Evolutionary conservation across 1,140 invertebrate genomes (phyloP), one percentile per base, ranked within the genome.

Genomic region (Nylanderia fulva): DNA sequence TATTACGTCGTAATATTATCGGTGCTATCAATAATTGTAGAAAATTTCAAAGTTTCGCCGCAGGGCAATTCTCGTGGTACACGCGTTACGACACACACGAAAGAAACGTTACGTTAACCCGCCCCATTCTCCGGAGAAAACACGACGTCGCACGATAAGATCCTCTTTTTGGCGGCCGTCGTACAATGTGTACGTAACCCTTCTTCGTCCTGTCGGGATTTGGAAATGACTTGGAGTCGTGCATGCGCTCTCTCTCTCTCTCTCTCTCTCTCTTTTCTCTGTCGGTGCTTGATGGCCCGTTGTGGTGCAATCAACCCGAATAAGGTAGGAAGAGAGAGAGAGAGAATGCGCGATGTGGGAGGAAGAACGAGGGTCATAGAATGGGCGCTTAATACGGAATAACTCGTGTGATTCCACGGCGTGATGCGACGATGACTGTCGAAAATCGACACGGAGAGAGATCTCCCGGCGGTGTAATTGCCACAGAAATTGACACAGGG

Each of bases 301-400:
- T 90, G 77, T 89, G 85, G 76, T 66, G 88, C 87, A 89, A 90
- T 90, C 89, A 87, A 74, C 45, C 83, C 83, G 79, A 90, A 90
- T 89, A 90, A 89, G 86, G 83, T 36, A 48, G 27, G 45, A 36
- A 58, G 63, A 36, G 29, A 71, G 29, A 56, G 63, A 6, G 76
- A 77, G 11, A 33, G 52, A 66, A n/a, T 7, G 66, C 15, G 45
- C 13, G 79, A 61, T 9, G 45, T 18, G 45, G 45, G 45, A 24
- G 29, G 42, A 85, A n/a, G 75, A 42, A 63, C 60, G 85, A 89
- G 48, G 77, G 66, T 75, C 61, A 56, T 80, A 84, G 88, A 89
- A 89, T 89, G 87, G 85, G 54, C 88, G 84, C 85, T 89, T 88
- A 88, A 89, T 89, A 88, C 87, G 64, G 76, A 88, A 88, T 88